Evolutionary conservation across 2,113 vertebrate genomes (phyloP).

Genomic region (Protobothrops flavoviridis): DNA sequence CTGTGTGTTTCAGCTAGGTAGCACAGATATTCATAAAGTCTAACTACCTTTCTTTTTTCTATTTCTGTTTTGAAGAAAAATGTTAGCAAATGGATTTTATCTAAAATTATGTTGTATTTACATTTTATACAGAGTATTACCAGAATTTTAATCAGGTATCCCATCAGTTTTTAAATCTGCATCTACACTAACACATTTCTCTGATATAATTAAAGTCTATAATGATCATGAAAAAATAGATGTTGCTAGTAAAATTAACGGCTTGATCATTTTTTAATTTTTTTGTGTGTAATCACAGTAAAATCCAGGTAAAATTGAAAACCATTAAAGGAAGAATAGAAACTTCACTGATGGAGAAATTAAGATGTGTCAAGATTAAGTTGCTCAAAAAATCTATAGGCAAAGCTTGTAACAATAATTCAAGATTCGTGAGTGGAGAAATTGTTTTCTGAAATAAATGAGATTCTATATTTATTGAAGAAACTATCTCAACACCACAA

Average conservation of each 20-base stretch:
- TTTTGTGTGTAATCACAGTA: not conserved
- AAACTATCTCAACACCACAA: slow-evolving; percentile 53
- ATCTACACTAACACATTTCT: not conserved
- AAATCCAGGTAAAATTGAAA: not conserved
- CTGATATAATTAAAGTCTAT: not conserved
- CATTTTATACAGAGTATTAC: not conserved
- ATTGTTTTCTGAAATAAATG: slow-evolving; percentile 40
- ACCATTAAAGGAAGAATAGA: not conserved
- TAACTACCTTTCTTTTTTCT: not conserved
- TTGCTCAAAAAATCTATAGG: slow-evolving; percentile 21
- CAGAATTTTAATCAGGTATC: not conserved
- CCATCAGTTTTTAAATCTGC: not conserved
- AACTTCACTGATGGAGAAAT: not conserved
- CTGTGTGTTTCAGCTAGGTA: not conserved
- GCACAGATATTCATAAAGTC: not conserved
- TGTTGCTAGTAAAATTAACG: not conserved
- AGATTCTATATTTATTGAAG: slow-evolving; percentile 33
- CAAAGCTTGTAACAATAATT: slow-evolving; percentile 40
- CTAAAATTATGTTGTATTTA: not conserved
- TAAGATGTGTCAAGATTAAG: slow-evolving; percentile 29
- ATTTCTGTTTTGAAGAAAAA: not conserved
- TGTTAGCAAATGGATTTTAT: not conserved
- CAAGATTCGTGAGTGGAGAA: slow-evolving; percentile 11
- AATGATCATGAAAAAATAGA: not conserved
- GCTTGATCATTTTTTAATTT: not conserved